These are phyloP conservation scores for Pharmacophagus antenor DNA, from an alignment of 2,888 invertebrate species.

Conservation along the genomic window DNA sequence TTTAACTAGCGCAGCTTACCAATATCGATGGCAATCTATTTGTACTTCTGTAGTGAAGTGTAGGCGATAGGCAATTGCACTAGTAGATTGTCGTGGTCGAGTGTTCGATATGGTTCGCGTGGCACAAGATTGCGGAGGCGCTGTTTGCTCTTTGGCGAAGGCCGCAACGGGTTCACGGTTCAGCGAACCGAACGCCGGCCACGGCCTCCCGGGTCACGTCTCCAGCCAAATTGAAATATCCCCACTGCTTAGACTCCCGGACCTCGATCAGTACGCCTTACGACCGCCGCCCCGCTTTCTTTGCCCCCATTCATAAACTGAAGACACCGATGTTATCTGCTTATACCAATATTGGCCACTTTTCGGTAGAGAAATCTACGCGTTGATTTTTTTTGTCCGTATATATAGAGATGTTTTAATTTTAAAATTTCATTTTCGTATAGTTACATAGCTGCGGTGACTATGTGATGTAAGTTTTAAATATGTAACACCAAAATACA, in stretches of 20 bases:
- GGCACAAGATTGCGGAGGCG: slow-evolving; percentile 79
- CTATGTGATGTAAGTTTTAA: too few relatives aligned
- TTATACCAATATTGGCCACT: slow-evolving; percentile 30
- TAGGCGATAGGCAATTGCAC: slow-evolving; percentile 68
- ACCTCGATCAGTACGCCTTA: slow-evolving; percentile 46
- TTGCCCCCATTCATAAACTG: slow-evolving; percentile 40
- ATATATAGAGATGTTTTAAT: too few relatives aligned
- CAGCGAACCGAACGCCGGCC: slow-evolving; percentile 74
- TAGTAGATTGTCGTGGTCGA: slow-evolving; percentile 72
- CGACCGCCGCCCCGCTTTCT: slow-evolving; percentile 36
- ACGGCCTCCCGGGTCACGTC: slow-evolving; percentile 77
- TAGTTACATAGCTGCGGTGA: too few relatives aligned
- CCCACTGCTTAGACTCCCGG: slow-evolving; percentile 58
- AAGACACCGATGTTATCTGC: slow-evolving; percentile 34
- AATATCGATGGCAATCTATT: slow-evolving; percentile 27
- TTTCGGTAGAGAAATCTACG: not conserved
- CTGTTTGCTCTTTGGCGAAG: slow-evolving; percentile 79
- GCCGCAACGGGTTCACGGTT: slow-evolving; percentile 75
- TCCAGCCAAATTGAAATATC: slow-evolving; percentile 79
- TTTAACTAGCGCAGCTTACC: slow-evolving; percentile 31
- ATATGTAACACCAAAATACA: too few relatives aligned
- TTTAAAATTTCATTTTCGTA: too few relatives aligned
- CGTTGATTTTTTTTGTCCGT: not conserved
- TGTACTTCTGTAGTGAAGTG: slow-evolving; percentile 44
- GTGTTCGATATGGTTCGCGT: slow-evolving; percentile 74